Evolutionary conservation across 2,888 invertebrate genomes (phyloP).

Genomic region (Troides helena): DNA sequence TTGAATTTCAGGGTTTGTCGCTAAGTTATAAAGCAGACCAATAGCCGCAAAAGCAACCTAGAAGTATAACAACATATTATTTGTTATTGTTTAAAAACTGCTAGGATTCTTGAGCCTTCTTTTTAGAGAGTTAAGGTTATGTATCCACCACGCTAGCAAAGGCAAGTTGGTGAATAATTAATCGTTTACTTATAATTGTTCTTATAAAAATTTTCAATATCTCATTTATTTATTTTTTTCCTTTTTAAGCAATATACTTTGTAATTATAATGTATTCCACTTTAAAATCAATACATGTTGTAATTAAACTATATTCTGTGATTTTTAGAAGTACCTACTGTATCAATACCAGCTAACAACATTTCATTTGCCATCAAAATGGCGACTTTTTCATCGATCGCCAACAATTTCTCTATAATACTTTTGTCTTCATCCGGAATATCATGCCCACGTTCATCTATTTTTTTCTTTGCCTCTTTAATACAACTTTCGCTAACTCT

Average conservation of each 20-base stretch:
- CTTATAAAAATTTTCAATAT: too few species aligned
- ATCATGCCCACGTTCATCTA: slow-evolving; percentile 50
- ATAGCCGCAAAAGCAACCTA: slow-evolving; percentile 66
- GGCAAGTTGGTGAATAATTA: too few species aligned
- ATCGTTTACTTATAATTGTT: too few species aligned
- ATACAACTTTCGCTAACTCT: slow-evolving; percentile 61
- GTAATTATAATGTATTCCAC: background rate
- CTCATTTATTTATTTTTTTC: too few species aligned
- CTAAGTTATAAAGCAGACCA: slow-evolving; percentile 76
- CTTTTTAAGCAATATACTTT: background rate
- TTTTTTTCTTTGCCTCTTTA: slow-evolving; percentile 51
- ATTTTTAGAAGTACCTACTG: slow-evolving; percentile 67
- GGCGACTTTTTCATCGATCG: slow-evolving; percentile 81
- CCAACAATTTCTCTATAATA: slow-evolving; percentile 83
- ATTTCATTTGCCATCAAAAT: slow-evolving; percentile 85
- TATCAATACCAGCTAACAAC: slow-evolving; percentile 85
- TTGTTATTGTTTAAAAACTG: background rate
- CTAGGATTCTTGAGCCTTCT: too few species aligned
- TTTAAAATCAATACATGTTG: background rate
- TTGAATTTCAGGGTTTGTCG: slow-evolving; percentile 76
- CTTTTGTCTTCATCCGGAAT: slow-evolving; percentile 78
- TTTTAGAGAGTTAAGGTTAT: too few species aligned
- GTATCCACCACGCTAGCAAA: too few species aligned
- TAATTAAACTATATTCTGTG: background rate
- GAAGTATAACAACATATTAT: slow-evolving; percentile 32